Evolutionary conservation across 2,797 vertebrate species (phyloP), one percentile per base, ranked within the genome.

Genomic region (Poliocrania exsul): DNA sequence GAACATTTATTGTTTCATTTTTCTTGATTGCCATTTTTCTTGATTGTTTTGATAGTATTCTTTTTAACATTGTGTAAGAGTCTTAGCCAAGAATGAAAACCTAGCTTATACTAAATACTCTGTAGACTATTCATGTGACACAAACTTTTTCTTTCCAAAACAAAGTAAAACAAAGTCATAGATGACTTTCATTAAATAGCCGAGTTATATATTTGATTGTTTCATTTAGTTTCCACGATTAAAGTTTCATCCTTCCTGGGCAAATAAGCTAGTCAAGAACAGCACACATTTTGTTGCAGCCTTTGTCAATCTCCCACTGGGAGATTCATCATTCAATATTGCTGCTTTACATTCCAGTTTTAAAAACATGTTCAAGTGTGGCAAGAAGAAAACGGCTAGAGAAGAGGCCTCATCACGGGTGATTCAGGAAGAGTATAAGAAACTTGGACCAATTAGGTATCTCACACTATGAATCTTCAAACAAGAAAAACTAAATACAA

Each of bases 401-500:
- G 98, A 99, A 94, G 96, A 95, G 74, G 98, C 98, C 19, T 98
- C 98, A 53, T 98, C 97, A 74, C 97, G 93, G 50, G 97, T 99
- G 83, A 98, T 99, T 90, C 90, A 96, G 85, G 96, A 99, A 1
- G 98, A 99, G 85, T 99, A 98, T 94, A 97, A 96, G 73, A 97
- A 98, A 51, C 98, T 99, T 75, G 99, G 99, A 33, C 92, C 97
- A 47, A 97, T 99, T 78, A 98, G 98, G 99, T 99, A 96, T 96
- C 93, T 61, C 23, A 61, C 28, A 75, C 17, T 77, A 62, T 38
- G 81, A 75, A 77, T 51, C 95, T 97, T 97, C 42, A 91, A 87
- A 67, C 90, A 97, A 96, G 96, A 98, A 26, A 3, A 24, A 88
- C 79, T 72, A 56, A 73, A 90, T 24, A 25, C 21, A 61, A 51